Conservation (phyloP, 2,113 vertebrate species). For the Lucifuga dentata region DNA sequence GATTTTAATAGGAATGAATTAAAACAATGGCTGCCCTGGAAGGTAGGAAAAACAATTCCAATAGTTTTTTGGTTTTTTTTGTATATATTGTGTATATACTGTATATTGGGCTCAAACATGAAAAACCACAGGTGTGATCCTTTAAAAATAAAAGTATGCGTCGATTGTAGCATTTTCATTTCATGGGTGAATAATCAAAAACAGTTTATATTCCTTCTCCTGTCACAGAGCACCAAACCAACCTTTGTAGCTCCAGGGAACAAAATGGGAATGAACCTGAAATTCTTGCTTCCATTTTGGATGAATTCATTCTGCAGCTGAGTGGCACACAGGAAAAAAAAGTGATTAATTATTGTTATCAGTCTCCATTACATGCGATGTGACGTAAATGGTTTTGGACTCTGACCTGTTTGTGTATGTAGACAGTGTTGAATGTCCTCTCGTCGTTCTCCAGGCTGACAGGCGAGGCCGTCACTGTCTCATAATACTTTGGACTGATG, state of each 20-base stretch:
- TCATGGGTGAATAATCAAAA: no score
- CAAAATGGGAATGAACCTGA: constrained; percentile 85
- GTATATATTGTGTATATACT: no score
- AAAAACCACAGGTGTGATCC: no score
- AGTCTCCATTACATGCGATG: no score
- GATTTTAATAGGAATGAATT: no score
- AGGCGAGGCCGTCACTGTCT: constrained; percentile 78
- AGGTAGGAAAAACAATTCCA: no score
- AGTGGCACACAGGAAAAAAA: neutral
- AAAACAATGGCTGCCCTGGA: no score
- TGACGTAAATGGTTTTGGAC: neutral
- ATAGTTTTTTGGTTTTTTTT: no score
- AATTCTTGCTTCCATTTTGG: constrained; percentile 87
- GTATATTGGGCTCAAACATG: no score
- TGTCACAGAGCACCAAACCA: neutral
- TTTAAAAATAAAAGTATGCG: no score
- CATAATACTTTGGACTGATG: constrained; percentile 86
- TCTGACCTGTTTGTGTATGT: constrained; percentile 83
- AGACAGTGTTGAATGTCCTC: constrained; percentile 83
- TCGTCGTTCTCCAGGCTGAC: constrained; percentile 79
- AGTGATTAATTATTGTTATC: neutral
- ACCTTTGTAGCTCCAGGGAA: constrained; percentile 85
- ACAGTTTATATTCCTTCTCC: no score
- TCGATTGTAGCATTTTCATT: no score
- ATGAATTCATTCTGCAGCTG: constrained; percentile 88